Evolutionary conservation across 2,888 invertebrate species (phyloP), one percentile per base, ranked within the genome.

Genomic region (Latheticus oryzae): DNA sequence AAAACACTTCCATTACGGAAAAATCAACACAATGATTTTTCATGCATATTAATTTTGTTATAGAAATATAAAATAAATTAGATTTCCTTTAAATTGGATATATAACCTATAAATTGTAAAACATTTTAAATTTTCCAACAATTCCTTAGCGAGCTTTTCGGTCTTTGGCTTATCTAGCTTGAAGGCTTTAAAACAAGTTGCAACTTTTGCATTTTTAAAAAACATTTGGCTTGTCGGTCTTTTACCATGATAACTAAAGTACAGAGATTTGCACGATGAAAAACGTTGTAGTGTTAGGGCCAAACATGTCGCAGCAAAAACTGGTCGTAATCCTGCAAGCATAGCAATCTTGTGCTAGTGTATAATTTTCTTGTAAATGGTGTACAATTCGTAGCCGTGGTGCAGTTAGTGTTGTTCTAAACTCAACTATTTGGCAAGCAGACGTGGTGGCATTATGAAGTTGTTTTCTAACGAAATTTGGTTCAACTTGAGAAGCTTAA

Each of bases 291-390:
- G 7, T 16, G 11, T 9, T 30, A 32, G 19, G 30, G 30, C 15
- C 45, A 17, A 45, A 45, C 32, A 45, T 30, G 45, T 32, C 15
- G 42, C 32, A n/a, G 30, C 28, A 28, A 45, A 45, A 45, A 45
- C 8, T 9, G 7, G 11, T 28, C 12, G 45, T 45, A 45, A 45
- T 45, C 30, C 45, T 45, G 45, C 45, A 45, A 45, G 45, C 45
- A 21, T 30, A 45, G 62, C 61, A 63, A 59, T 64, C 62, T 58
- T 50, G 58, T 57, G 33, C 45, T 37, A 38, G 26, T 60, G 61
- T 60, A 63, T 64, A 64, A 64, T 66, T 65, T 62, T 61, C 64
- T 57, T 60, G 57, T 47, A 58, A 62, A 61, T 58, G 56, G 47
- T 59, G 32, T 51, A 54, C 54, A 61, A 60, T 64, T 61, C 52